Evolutionary conservation across 2,888 invertebrate genomes (phyloP).

Genomic region (Pandemis heparana): DNA sequence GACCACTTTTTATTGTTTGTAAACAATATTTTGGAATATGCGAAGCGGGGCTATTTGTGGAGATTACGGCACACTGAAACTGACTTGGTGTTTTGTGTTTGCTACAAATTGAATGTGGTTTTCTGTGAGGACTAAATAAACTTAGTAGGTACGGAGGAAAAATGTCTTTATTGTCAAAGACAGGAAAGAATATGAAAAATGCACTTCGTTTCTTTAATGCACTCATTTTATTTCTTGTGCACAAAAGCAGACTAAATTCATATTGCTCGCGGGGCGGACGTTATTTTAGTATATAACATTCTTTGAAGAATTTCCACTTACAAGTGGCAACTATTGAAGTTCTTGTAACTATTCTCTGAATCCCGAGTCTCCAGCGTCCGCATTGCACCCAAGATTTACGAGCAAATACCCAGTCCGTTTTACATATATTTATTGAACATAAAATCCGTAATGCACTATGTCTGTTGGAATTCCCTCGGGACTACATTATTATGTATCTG

Average conservation of each 20-base stretch:
- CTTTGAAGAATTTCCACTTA: background rate
- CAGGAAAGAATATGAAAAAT: too few species aligned
- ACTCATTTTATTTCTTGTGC: too few species aligned
- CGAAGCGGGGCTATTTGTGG: slow-evolving; percentile 22
- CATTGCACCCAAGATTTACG: slow-evolving; percentile 47
- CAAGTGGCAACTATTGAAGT: slow-evolving; percentile 2
- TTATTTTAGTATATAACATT: background rate
- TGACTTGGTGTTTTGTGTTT: background rate
- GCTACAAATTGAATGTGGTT: background rate
- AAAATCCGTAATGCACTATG: slow-evolving; percentile 44
- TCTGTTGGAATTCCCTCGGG: slow-evolving; percentile 36
- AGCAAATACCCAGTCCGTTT: slow-evolving; percentile 37
- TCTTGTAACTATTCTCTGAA: slow-evolving; percentile 4
- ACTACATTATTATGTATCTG: background rate
- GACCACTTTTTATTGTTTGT: slow-evolving; percentile 38
- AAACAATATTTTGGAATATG: slow-evolving; percentile 31
- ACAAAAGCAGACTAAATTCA: too few species aligned
- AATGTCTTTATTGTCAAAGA: too few species aligned
- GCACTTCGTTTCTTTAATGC: too few species aligned
- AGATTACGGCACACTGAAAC: slow-evolving; percentile 9
- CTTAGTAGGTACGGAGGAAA: too few species aligned
- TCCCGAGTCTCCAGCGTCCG: slow-evolving; percentile 32
- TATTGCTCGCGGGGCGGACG: background rate
- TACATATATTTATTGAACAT: slow-evolving; percentile 51
- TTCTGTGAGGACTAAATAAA: background rate